Percentiles rank a stretch among this genome's conserved stretches.
phyloP scores from a whole-genome alignment of 1,140 invertebrate species.

The Caerostris darwini region DNA sequence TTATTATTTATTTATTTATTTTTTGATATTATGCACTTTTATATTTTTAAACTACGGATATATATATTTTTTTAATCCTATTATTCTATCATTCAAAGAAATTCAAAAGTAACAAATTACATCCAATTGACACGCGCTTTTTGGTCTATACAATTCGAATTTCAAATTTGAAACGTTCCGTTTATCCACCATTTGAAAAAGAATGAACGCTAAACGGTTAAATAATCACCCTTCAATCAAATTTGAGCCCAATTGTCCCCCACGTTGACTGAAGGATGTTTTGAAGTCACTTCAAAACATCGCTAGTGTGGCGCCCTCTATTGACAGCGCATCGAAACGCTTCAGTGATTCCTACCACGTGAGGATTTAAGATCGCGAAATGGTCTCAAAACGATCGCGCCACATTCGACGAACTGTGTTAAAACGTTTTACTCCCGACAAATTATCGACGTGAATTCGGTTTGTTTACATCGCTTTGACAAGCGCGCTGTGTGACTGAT shows the following conservation, averaged over 20 bases:
- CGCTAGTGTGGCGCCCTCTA: conserved; percentile 51
- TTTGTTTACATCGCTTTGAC: conserved; percentile 51
- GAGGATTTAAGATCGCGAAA: conserved; percentile 20
- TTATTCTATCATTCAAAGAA: too few relatives aligned
- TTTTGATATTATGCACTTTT: too few relatives aligned
- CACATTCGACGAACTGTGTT: conserved; percentile 46
- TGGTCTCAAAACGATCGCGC: conserved; percentile 25
- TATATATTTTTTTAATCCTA: too few relatives aligned
- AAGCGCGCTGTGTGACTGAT: background rate
- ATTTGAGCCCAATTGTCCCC: background rate
- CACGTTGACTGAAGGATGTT: too few relatives aligned
- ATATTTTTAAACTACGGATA: too few relatives aligned
- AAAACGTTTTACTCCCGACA: background rate
- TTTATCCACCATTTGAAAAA: background rate
- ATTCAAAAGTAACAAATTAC: too few relatives aligned
- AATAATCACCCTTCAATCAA: conserved; percentile 11
- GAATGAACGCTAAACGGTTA: background rate
- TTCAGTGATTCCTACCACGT: conserved; percentile 43
- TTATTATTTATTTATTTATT: too few relatives aligned
- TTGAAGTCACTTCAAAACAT: background rate
- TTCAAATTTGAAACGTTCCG: background rate
- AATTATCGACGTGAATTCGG: conserved; percentile 29
- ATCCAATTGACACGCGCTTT: background rate
- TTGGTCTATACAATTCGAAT: background rate
- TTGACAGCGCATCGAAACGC: conserved; percentile 27